Evolutionary conservation across 2,888 invertebrate genomes (phyloP).

Genomic region (Autographa pulchrina): DNA sequence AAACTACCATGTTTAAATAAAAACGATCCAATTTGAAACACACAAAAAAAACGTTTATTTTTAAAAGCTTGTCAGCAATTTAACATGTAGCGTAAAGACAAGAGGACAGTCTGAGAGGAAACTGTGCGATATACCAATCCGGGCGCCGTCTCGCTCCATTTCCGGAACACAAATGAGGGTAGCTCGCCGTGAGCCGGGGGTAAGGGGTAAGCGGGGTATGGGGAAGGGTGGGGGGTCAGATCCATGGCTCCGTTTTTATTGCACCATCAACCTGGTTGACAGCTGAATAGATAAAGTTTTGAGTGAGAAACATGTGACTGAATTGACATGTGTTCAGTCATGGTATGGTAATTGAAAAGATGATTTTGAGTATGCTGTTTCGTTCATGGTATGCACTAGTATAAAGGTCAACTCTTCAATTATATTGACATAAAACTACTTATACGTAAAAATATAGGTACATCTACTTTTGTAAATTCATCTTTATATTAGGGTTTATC

Average conservation of each 20-base stretch:
- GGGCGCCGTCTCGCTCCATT: slow-evolving; percentile 63
- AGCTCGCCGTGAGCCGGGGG: slow-evolving; percentile 22
- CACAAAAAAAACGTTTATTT: slow-evolving; percentile 2
- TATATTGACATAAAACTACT: too few species aligned
- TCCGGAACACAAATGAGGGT: slow-evolving; percentile 65
- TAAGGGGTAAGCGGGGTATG: background rate
- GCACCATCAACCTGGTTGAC: slow-evolving; percentile 51
- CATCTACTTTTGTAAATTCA: too few species aligned
- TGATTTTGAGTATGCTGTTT: too few species aligned
- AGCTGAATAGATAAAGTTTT: slow-evolving; percentile 46
- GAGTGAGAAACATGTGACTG: slow-evolving; percentile 30
- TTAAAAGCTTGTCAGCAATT: slow-evolving; percentile 22
- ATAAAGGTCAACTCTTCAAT: too few species aligned
- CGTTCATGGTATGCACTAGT: too few species aligned
- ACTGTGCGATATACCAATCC: slow-evolving; percentile 60
- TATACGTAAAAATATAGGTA: too few species aligned
- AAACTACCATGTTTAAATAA: too few species aligned
- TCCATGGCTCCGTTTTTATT: slow-evolving; percentile 49
- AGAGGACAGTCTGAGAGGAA: slow-evolving; percentile 46
- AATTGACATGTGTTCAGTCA: slow-evolving; percentile 22
- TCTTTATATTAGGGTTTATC: slow-evolving; percentile 5
- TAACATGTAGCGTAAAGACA: slow-evolving; percentile 39
- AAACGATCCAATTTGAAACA: too few species aligned
- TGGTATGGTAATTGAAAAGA: background rate
- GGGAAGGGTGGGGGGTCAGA: background rate